A percentile compares a stretch with the other conserved stretches of the same genome.
Evolutionary conservation across 2,113 vertebrate genomes (phyloP).

Genomic region (Laterallus jamaicensis): DNA sequence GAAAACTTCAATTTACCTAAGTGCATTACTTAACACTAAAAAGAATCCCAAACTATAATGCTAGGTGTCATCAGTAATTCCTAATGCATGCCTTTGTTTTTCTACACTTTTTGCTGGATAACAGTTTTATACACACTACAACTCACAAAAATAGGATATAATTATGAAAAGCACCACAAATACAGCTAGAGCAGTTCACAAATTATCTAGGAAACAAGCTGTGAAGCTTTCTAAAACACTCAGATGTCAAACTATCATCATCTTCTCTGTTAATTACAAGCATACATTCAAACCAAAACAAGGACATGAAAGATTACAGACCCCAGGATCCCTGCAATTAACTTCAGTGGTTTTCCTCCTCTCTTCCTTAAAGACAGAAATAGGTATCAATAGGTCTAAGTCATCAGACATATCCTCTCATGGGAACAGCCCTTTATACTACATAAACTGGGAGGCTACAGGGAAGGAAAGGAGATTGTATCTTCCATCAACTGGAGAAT

Average conservation of each 20-base stretch:
- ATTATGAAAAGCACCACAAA: neutral
- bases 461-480: neutral
- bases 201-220: neutral
- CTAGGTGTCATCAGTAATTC: neutral
- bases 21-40: no score
- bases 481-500: neutral
- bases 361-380: neutral
- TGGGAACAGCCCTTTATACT: neutral
- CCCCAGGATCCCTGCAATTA: neutral
- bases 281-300: neutral
- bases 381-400: neutral
- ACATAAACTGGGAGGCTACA: neutral
- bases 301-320: neutral
- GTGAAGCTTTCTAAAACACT: neutral
- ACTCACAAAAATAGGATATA: neutral
- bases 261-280: neutral
- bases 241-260: neutral
- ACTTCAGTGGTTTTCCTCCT: neutral
- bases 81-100: neutral
- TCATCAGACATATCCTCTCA: neutral
- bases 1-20: neutral
- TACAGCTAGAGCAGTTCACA: neutral
- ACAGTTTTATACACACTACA: neutral
- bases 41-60: neutral
- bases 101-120: neutral